Base-by-base conservation (phyloP, 2,888 invertebrate species). In the Sinhomidia bicolor region DNA sequence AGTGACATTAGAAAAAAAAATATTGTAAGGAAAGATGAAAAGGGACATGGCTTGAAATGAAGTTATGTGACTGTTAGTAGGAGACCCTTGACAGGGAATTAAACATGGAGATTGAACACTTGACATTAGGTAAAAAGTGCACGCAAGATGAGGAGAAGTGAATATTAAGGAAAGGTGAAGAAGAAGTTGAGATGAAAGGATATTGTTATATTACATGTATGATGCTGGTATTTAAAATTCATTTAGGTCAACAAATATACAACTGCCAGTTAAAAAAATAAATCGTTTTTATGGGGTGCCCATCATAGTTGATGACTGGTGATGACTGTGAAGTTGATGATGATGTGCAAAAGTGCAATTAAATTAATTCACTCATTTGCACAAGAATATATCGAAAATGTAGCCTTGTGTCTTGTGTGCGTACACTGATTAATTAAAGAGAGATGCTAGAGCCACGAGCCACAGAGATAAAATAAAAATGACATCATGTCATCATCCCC, bases 301-400 rank as follows among this genome's bases (percentile, higher is more conserved):
- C 20, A 44, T 9, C 14, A 20, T 20, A 26, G 17, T 3, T 44
- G 20, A 0, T 29, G 76, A 6, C 17, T 41, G 17, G 4, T 44
- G 20, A 0, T 29, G 76, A 6, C 17, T 41, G 5, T 71, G 44
- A 47, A 32, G 80, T 14, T n/a, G 41, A 80, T 57, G 79, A 79
- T 79, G 80, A 80, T 80, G 80, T 80, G 80, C 62, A 62, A 80
- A 78, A 78, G 78, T 78, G 80, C 80, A 80, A 80, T 80, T 80
- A 80, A 80, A 80, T 60, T 80, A 80, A 80, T 80, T 80, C 62
- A 80, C 62, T 47, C 4, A 12, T 23, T 3, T 23, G 47, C 41
- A 32, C 20, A 12, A 71, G 12, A 17, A 41, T 71, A 5, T 12
- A 71, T n/a, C 20, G 5, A n/a, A 51, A 51, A 57, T 57, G 57